These are phyloP conservation scores for Macropus fuliginosus DNA, from an alignment of 2,797 vertebrate genomes.

Conservation along the genomic window DNA sequence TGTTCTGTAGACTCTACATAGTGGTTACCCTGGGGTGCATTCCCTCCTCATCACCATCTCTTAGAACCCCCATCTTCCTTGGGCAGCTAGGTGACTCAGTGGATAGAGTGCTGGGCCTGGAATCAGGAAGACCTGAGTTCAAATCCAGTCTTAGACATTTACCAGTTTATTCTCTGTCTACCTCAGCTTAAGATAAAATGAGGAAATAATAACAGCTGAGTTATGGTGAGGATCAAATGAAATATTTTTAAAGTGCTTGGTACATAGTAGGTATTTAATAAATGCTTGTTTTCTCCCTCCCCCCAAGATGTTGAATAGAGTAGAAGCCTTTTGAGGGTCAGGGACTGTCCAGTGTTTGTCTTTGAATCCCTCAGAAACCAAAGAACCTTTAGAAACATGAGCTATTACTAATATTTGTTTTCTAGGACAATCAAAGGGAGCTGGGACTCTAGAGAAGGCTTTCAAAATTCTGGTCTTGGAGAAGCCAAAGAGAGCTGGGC, in stretches of 20 bases:
- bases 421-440: not conserved
- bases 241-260: not conserved
- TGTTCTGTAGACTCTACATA: not conserved
- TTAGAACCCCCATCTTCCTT: not conserved
- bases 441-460: not conserved
- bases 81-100: not conserved
- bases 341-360: not conserved
- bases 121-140: not conserved
- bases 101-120: not conserved
- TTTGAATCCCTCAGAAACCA: not conserved
- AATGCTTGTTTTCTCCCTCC: not conserved
- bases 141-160: not conserved
- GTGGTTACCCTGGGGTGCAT: not conserved
- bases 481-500: not conserved
- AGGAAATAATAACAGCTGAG: not conserved
- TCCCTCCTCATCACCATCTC: not conserved
- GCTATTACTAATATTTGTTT: not conserved
- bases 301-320: not conserved
- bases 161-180: not conserved
- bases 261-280: not conserved
- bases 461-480: not conserved
- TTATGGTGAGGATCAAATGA: not conserved
- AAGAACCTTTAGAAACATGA: not conserved
- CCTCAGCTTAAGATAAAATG: not conserved
- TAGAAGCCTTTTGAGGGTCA: not conserved